Base-by-base conservation (phyloP, 2,797 vertebrate species). In the Peromyscus nudipes region DNA sequence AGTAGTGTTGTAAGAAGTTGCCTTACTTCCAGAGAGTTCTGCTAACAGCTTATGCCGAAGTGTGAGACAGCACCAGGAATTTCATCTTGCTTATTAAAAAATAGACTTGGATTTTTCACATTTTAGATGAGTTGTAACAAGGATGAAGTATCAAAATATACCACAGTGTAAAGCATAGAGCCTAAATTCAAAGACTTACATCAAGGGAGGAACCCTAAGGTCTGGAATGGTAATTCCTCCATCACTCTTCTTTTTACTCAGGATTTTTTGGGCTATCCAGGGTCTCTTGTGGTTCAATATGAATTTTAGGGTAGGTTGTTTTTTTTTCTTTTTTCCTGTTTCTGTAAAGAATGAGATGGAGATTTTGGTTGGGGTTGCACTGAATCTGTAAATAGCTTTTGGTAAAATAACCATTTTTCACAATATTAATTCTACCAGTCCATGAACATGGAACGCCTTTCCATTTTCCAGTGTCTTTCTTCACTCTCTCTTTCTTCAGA, bases 31-130 rank as follows among this genome's bases (percentile, higher is more conserved):
- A 55, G 65, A 96, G 77, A 82, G 46, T 49, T 91, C 31, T 85
- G 19, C 89, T 94, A 92, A 87, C 21, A 49, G 12, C 21, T n/a
- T 83, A 71, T 92, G 92, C 37, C 52, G 77, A 75, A 55, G 31
- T 60, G 12, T 55, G 49, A 87, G 80, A n/a, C 27, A 16, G 52
- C 31, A 14, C 46, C 75, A 76, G 25, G 25, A 67, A 91, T 88
- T 94, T 82, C 60, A 46, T 40, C 9, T 55, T 75, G 25, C 40
- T 77, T 87, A 49, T 80, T 65, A 25, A 71, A 37, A 64, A 69
- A 49, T 46, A 76, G 84, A 85, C 25, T 40, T 64, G 1, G 4
- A 73, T 77, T 96, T 85, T 95, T 76, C 23, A 76, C 17, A 49
- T 91, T 49, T 94, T 69, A 69, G 89, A 7, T 64, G 21, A 6